Evolutionary conservation across 2,888 invertebrate genomes (phyloP).

Genomic region (Limenitis arthemis): DNA sequence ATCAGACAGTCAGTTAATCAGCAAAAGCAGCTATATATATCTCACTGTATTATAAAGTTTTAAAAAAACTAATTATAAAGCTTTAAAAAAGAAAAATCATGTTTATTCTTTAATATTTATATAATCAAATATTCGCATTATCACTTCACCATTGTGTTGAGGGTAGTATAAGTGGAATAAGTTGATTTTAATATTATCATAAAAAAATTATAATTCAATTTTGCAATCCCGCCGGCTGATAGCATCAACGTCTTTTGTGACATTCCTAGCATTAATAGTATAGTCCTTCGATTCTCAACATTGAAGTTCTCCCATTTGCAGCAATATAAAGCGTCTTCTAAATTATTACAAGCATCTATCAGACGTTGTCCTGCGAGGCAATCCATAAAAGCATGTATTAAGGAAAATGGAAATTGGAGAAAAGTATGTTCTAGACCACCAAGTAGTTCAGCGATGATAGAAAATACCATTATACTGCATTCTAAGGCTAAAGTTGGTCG

Average conservation of each 20-base stretch:
- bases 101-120: background rate
- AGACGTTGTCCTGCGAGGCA: constrained; percentile 43
- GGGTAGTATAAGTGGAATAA: constrained; percentile 44
- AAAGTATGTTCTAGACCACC: constrained; percentile 42
- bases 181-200: constrained; percentile 38
- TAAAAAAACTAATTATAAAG: background rate
- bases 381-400: constrained; percentile 39
- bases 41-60: too few relatives aligned
- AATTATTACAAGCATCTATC: constrained; percentile 36
- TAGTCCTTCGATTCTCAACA: constrained; percentile 2
- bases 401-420: constrained; percentile 36
- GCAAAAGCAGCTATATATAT: constrained; percentile 41
- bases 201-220: constrained; percentile 35
- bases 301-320: constrained; percentile 25
- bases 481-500: constrained; percentile 35
- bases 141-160: constrained; percentile 33
- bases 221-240: constrained; percentile 41
- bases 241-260: constrained; percentile 40
- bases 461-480: constrained; percentile 29
- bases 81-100: background rate
- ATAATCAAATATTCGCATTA: background rate
- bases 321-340: constrained; percentile 39
- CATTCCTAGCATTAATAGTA: constrained; percentile 35
- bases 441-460: constrained; percentile 32
- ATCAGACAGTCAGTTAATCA: constrained; percentile 38